Base-by-base conservation (phyloP, 2,797 vertebrate species). In the Gila robusta region DNA sequence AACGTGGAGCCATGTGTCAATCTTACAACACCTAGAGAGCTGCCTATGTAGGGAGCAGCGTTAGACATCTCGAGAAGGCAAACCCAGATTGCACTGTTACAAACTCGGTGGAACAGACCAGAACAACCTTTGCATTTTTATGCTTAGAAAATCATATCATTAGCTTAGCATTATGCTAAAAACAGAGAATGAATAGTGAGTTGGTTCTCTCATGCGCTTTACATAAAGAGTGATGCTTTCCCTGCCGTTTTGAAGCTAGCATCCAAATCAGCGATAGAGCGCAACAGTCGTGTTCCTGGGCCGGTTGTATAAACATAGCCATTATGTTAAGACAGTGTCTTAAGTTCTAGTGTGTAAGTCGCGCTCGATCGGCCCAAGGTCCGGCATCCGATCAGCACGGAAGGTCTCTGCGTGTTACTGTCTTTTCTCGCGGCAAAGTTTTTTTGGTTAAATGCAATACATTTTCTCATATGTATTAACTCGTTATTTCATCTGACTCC, bases 41-140 rank as follows among this genome's bases (percentile, higher is more conserved):
- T 74, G 79, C 69, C 88, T 49, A 88, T 81, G 85, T 82, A 90
- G 32, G 32, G 14, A 85, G n/a, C 19, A 90, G 52, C 8, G 64
- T 5, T 52, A 32, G 26, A 41, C 59, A 79, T 64, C 37, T 77
- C 56, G 19, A 37, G 26, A 6, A 69, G 32, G 66, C 32, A 69
- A 37, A 62, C 23, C 12, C 14, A 78, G 35, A 59, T 7, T 35
- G 2, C 73, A 54, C 28, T 54, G 47, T 16, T 1, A 21, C 5
- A 1, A 47, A 17, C 78, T 35, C 26, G 23, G 37, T 23, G 1
- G 41, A 80, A 80, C 39, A 32, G 26, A 67, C 9, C 17, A 32
- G 62, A 35, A 67, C 74, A 66, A 69, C 14, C 10, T 17, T 16
- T 16, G 19, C 28, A 54, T 26, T 17, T 28, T 4, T 28, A 79